A percentile compares a stretch with the other conserved stretches of the same genome.
Evolutionary conservation across 2,113 vertebrate genomes (phyloP).

Genomic region (Cathartes aura): DNA sequence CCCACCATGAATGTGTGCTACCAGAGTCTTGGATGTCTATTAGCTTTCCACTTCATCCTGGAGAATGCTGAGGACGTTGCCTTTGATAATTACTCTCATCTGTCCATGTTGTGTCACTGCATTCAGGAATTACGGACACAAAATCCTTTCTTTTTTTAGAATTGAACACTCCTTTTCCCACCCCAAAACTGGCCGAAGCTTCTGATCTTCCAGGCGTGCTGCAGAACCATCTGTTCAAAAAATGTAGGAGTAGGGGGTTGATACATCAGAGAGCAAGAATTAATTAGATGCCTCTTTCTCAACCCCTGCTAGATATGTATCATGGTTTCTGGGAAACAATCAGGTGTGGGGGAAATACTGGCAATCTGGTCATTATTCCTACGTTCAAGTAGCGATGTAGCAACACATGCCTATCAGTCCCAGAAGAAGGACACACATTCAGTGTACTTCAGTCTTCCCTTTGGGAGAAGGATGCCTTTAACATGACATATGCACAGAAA

Average conservation of each 20-base stretch:
- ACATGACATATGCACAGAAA: neutral
- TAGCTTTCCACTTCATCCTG: neutral
- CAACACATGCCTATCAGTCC: neutral
- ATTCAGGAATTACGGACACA: neutral
- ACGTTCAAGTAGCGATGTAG: neutral
- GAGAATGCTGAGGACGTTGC: neutral
- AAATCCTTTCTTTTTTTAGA: neutral
- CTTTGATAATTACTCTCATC: neutral
- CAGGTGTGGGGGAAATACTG: neutral
- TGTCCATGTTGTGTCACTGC: neutral
- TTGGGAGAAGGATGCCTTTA: neutral
- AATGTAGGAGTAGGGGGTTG: neutral
- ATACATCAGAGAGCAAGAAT: neutral
- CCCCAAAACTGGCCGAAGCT: neutral
- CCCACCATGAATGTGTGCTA: neutral
- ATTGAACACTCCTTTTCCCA: neutral
- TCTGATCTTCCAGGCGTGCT: neutral
- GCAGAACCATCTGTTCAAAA: neutral
- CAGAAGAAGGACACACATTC: neutral
- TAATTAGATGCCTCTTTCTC: conserved; percentile 48
- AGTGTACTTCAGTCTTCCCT: neutral
- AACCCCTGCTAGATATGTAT: conserved; percentile 38
- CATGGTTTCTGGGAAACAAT: conserved; percentile 47
- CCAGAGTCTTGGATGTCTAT: neutral
- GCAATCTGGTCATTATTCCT: neutral